Conservation (phyloP, 2,888 invertebrate species). For the Lymantria monacha region DNA sequence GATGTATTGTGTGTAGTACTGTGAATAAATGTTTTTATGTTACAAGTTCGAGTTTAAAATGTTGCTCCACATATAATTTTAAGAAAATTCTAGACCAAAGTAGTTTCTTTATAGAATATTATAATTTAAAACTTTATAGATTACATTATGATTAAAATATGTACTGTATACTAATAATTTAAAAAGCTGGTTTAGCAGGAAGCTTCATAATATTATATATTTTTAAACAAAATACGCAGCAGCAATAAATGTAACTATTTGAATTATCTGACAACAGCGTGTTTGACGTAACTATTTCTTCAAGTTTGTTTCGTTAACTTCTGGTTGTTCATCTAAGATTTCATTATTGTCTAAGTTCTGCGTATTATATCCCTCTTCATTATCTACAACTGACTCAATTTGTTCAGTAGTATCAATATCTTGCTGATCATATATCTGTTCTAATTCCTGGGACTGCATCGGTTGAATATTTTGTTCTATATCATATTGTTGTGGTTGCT, state of each 20-base stretch:
- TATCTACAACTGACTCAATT: constrained; percentile 45
- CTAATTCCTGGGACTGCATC: constrained; percentile 9
- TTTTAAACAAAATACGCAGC: too few species aligned
- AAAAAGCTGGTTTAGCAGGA: too few species aligned
- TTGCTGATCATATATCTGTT: constrained; percentile 5
- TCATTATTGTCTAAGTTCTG: constrained; percentile 1
- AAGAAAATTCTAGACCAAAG: too few species aligned
- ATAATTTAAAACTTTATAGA: too few species aligned
- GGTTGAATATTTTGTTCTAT: constrained; percentile 2
- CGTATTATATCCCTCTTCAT: constrained; percentile 43
- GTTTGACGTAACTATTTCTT: too few species aligned
- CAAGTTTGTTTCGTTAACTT: not conserved
- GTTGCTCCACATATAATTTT: too few species aligned
- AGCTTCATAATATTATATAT: too few species aligned
- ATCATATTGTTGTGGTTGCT: constrained; percentile 16
- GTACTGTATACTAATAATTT: too few species aligned
- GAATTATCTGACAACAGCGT: too few species aligned
- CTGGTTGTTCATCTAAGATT: constrained; percentile 7
- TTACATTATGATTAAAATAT: too few species aligned
- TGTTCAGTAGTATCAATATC: constrained; percentile 31
- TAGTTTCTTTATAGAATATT: too few species aligned
- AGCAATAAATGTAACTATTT: too few species aligned
- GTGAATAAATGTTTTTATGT: not conserved
- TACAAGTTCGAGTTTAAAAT: not conserved
- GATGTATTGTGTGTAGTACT: not conserved